phyloP scores from a whole-genome alignment of 1,140 invertebrate genomes.

The Solen grandis region DNA sequence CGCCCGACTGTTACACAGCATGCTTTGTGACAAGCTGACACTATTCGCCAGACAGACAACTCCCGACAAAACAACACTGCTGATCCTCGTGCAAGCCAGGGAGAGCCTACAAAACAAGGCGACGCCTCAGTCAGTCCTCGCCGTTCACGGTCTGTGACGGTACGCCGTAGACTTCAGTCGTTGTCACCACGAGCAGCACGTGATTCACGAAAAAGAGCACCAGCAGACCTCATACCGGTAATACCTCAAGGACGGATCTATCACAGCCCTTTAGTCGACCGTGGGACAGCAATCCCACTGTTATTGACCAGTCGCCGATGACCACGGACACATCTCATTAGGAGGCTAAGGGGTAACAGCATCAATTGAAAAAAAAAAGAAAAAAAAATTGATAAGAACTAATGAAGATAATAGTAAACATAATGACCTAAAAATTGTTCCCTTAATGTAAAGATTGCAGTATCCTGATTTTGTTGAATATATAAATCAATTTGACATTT shows the following conservation, averaged over 20 bases:
- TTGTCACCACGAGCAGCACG: too few species aligned
- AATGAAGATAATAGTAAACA: not conserved
- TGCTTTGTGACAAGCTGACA: not conserved
- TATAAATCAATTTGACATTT: too few species aligned
- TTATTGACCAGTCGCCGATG: not conserved
- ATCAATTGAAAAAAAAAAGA: too few species aligned
- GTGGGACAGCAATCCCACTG: not conserved
- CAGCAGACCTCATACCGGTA: too few species aligned
- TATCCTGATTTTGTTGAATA: conserved; percentile 17
- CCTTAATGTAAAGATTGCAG: not conserved
- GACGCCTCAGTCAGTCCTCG: not conserved
- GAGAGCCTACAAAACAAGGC: not conserved
- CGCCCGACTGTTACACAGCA: not conserved
- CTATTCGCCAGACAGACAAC: not conserved
- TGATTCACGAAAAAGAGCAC: too few species aligned
- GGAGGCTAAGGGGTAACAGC: not conserved
- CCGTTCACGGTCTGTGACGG: too few species aligned
- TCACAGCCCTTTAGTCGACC: too few species aligned
- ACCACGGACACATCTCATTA: not conserved
- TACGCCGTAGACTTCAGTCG: too few species aligned
- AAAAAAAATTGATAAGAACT: not conserved
- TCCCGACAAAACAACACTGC: not conserved
- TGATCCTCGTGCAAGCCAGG: not conserved
- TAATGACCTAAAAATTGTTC: not conserved
- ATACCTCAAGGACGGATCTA: too few species aligned